A percentile compares a stretch with the other conserved stretches of the same genome.
Conservation (phyloP, 2,113 vertebrate genomes). For the Lota lota region DNA sequence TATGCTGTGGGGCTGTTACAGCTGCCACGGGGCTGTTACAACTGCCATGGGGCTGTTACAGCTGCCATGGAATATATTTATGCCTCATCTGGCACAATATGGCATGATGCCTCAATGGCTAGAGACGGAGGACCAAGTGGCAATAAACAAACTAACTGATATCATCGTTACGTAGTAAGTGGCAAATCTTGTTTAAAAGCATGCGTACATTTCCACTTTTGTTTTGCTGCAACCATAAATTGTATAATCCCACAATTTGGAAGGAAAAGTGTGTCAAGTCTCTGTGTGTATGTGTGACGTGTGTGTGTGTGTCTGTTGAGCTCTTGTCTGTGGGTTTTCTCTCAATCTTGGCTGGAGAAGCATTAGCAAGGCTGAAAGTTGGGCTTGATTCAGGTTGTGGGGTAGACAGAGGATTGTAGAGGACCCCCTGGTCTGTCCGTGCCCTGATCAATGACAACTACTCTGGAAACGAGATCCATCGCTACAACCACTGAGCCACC, state of each 20-base stretch:
- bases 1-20: not conserved
- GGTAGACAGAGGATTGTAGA: constrained; percentile 8
- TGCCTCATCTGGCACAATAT: constrained; percentile 39
- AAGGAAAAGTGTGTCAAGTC: not conserved
- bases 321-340: not conserved
- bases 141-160: too few species aligned
- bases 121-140: too few species aligned
- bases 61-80: constrained; percentile 2
- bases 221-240: too few species aligned
- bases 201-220: too few species aligned
- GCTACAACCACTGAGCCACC: constrained; percentile 16
- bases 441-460: constrained; percentile 33
- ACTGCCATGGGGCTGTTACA: constrained; percentile 1
- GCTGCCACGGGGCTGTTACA: not conserved
- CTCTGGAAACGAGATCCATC: constrained; percentile 28
- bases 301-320: not conserved
- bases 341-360: not conserved
- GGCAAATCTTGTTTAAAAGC: too few species aligned
- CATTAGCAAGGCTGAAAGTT: too few species aligned
- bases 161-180: too few species aligned
- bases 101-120: too few species aligned
- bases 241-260: too few species aligned
- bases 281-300: not conserved
- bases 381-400: too few species aligned
- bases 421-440: constrained; percentile 21